Base-by-base conservation (phyloP, 2,797 vertebrate species). In the Euthynnus affinis region DNA sequence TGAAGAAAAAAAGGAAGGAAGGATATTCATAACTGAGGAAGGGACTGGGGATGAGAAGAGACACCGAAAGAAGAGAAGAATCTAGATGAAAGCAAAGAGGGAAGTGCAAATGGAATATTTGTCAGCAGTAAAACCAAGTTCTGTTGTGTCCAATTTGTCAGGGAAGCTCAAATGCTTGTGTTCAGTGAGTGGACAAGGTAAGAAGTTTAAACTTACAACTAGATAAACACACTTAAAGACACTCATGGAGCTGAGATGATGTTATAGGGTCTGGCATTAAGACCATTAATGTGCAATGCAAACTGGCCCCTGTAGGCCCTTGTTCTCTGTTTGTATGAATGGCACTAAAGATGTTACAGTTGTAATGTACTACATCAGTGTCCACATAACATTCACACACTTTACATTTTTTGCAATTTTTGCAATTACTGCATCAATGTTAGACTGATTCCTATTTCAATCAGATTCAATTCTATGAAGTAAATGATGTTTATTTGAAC, bases 11-110 rank as follows among this genome's bases (percentile, higher is more conserved):
- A 34, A 79, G 15, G 10, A 75, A 20, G 56, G n/a, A 69, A 51
- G 10, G 49, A 49, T 27, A 48, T 18, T 64, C 2, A 10, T 46
- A 34, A 69, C 29, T 13, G 27, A 66, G 37, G 37, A 7, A 57
- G 29, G n/a, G 32, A 64, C 22, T 13, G 12, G 53, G 66, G 52
- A 76, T 64, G 37, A 74, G 53, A 72, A 4, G 13, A 66, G 12
- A 25, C 34, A 17, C 40, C 23, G 34, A 56, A 64, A n/a, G 44
- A 63, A n/a, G 42, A 23, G 23, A 42, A 18, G n/a, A 73, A 51
- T 53, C n/a, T 2, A 62, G 57, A 78, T 74, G 48, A 78, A 68
- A 65, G 61, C 20, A 69, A 17, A 52, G 23, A 57, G 5, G 15
- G 7, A 37, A 71, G 51, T 32, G 23, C 22, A 57, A 55, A 66